Evolutionary conservation across 2,797 vertebrate species (phyloP), one percentile per base, ranked within the genome.

Genomic region (Thripadectes ignobilis): DNA sequence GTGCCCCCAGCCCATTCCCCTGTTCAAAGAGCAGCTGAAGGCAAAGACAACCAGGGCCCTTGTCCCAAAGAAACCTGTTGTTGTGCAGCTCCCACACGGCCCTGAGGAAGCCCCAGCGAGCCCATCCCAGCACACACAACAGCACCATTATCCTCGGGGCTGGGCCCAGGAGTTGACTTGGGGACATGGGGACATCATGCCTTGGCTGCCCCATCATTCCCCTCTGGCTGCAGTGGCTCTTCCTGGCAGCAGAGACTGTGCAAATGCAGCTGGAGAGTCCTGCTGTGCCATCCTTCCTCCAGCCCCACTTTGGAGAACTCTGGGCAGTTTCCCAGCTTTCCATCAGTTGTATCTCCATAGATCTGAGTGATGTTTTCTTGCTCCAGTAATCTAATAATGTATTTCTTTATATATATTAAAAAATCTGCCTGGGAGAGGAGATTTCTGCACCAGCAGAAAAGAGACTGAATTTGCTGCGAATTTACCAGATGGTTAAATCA

Each of bases 101-200:
- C 29, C n/a, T 1, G 1, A 67, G 74, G 59, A 19, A 68, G 38
- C 5, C 11, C 7, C 55, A 23, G 67, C 0, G 3, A 62, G 52
- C 48, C 46, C 83, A 62, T n/a, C 3, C 6, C 41, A 1, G 2
- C 65, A 32, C 51, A 32, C 51, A 83, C 80, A 91, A 34, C 32
- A 62, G 63, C 86, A 62, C 59, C 76, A 29, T 73, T 79, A 38
- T 88, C 49, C 7, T 3, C 11, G 0, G 49, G 66, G 38, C 34
- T 15, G 43, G 41, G 51, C 34, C 16, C 36, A 5, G n/a, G 52
- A 80, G 26, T 14, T 61, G 74, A 36, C 49, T 48, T 0, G 3
- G 75, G 75, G 36, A 14, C 79, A 67, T 5, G n/a, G 61, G 62
- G 41, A 6, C 55, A 48, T 71, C 86, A 49, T n/a, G 61, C 21